Evolutionary conservation across 2,797 vertebrate species (phyloP).

Genomic region (Danio choprae): DNA sequence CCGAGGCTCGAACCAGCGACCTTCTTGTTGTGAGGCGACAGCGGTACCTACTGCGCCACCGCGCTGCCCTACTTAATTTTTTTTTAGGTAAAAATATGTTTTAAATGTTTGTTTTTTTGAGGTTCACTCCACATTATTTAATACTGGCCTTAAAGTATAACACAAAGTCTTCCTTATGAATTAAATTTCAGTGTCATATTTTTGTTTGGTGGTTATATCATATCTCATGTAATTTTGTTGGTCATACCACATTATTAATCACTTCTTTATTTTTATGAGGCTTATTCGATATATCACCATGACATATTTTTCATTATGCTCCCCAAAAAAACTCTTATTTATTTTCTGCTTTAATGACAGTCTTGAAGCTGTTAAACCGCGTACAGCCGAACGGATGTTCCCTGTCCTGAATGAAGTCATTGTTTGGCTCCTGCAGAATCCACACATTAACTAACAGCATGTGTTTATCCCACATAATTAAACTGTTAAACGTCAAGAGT

Average conservation of each 20-base stretch:
- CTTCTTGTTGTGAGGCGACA: no score
- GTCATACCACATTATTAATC: background rate
- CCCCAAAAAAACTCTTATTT: background rate
- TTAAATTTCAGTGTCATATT: no score
- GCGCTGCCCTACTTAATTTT: no score
- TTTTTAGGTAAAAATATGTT: no score
- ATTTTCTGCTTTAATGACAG: background rate
- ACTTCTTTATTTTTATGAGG: background rate
- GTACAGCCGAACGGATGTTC: background rate
- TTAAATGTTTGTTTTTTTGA: no score
- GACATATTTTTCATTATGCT: background rate
- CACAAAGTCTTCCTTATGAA: no score
- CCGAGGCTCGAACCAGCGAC: no score
- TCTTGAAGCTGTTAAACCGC: background rate
- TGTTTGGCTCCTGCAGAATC: background rate
- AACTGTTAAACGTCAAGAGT: constrained; percentile 43
- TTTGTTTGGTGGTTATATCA: no score
- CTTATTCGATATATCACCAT: background rate
- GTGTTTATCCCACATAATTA: constrained; percentile 49
- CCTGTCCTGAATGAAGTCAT: background rate
- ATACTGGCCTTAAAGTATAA: no score
- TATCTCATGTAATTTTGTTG: no score
- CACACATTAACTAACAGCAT: constrained; percentile 29
- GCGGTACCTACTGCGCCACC: no score
- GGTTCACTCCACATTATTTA: no score